A percentile compares a stretch with the other conserved stretches of the same genome.
Evolutionary conservation across 1,140 invertebrate genomes (phyloP).

Genomic region (Drosophila kurseongensis): DNA sequence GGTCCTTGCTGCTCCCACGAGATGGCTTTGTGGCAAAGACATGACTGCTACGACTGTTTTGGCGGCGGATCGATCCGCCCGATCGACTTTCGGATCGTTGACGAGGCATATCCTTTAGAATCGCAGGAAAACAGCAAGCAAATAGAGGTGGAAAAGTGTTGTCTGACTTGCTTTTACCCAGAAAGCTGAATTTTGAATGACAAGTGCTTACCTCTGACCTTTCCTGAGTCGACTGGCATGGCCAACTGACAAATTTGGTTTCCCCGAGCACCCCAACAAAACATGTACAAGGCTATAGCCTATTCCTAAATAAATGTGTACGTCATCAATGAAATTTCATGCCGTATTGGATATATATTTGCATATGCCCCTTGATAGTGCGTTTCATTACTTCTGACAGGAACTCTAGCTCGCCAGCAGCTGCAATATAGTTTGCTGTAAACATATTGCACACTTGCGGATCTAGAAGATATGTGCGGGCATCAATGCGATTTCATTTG

Average conservation of each 20-base stretch:
- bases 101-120: conserved; percentile 48
- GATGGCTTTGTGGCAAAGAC: conserved; percentile 7
- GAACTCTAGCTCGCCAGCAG: conserved; percentile 3
- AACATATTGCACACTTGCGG: conserved; percentile 21
- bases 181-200: conserved; percentile 58
- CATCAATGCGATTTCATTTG: conserved; percentile 31
- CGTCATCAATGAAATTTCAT: no score
- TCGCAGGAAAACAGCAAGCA: neutral
- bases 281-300: no score
- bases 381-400: conserved; percentile 38
- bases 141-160: conserved; percentile 4
- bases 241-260: conserved; percentile 12
- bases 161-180: conserved; percentile 5
- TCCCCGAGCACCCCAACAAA: neutral
- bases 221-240: neutral
- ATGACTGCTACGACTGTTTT: conserved; percentile 25
- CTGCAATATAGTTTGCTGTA: neutral
- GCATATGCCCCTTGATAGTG: neutral
- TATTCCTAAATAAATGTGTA: no score
- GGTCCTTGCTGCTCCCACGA: conserved; percentile 24
- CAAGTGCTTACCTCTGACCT: neutral
- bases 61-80: conserved; percentile 16
- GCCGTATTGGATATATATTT: conserved; percentile 7
- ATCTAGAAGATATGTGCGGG: conserved; percentile 7
- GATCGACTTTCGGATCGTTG: conserved; percentile 53